Evolutionary conservation across 2,797 vertebrate genomes (phyloP), one percentile per base, ranked within the genome.

Genomic region (Todus mexicanus): DNA sequence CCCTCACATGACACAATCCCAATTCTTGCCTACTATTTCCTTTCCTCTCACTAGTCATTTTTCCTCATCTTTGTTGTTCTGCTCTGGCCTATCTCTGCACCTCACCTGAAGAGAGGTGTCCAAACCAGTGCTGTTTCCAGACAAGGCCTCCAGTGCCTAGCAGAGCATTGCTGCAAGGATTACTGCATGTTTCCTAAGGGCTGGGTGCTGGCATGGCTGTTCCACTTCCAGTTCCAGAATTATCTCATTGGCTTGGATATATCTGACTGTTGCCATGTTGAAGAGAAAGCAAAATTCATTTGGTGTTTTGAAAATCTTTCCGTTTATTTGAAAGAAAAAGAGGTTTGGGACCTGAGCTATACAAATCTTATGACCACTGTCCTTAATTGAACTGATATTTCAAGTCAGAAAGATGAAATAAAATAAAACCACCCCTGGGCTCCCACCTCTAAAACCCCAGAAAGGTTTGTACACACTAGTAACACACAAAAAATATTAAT

Each of bases 191-290:
- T 75, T 90, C 78, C 78, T 79, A 29, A 0, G 4, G 14, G 31
- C 31, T 91, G 79, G 35, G 33, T 64, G 47, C 31, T 92, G 82
- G 74, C 60, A 42, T n/a, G 48, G 23, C 37, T 82, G 11, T 80
- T 93, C 84, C 80, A 86, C 40, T 71, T 71, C 47, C 56, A 94
- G 54, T 66, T 90, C 71, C 84, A 94, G 75, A 76, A 83, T 80
- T 63, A 63, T 71, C 37, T 91, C 43, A 68, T 76, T 77, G 48
- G 5, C 43, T 89, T 72, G 64, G 33, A 73, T 91, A 56, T 45
- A 33, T 83, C 56, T 79, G n/a, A 43, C 51, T 84, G 57, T 33
- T 73, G 22, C 17, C n/a, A 15, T 57, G 33, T 12, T 65, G 31
- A 20, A 79, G 29, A 65, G 35, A 48, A 78, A 15, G 15, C 29